Evolutionary conservation across 2,797 vertebrate species (phyloP), one percentile per base, ranked within the genome.

Genomic region (Chiloscyllium punctatum): DNA sequence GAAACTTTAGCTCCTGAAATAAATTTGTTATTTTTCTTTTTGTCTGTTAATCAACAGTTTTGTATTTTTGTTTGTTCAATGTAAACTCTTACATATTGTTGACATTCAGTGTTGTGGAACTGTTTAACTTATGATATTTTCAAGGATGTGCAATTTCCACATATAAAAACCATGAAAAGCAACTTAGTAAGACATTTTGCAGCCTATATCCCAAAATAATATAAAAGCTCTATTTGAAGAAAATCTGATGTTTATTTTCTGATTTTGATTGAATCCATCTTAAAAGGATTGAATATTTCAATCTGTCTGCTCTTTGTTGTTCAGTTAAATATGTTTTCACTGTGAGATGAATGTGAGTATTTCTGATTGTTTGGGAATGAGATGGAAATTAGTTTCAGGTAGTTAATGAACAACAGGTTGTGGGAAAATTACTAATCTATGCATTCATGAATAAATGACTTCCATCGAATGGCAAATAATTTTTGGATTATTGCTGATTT

Each of bases 371-470:
- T 57, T 90, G 87, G 53, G 53, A 57, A 62, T 62, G 87, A 90
- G 30, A 4, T 27, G 30, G 53, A 62, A n/a, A 27, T 66, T 4
- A 62, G 53, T 33, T 4, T 62, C 57, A 90, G 57, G 53, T 33
- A 90, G 57, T 30, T 90, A 62, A 90, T 62, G 33, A 51, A 53
- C 51, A 21, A 88, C 16, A 11, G 51, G 30, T 77, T 96, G 98
- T 90, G 97, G 97, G 66, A 97, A 96, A 95, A 98, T 62, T 4
- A 33, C 53, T 62, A 90, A 90, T 48, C 82, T 2, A 84, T 84
- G 16, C 79, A 84, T 84, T 84, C 37, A 84, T 84, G 42, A 84
- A 48, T 84, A 48, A 84, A 84, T 18, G 37, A 42, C 82, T 84
- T 48, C 3, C 7, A 7, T 48, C 42, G 42, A 84, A 48, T 48